Base-by-base conservation (phyloP, 2,113 vertebrate genomes). In the Notothenia rossii region DNA sequence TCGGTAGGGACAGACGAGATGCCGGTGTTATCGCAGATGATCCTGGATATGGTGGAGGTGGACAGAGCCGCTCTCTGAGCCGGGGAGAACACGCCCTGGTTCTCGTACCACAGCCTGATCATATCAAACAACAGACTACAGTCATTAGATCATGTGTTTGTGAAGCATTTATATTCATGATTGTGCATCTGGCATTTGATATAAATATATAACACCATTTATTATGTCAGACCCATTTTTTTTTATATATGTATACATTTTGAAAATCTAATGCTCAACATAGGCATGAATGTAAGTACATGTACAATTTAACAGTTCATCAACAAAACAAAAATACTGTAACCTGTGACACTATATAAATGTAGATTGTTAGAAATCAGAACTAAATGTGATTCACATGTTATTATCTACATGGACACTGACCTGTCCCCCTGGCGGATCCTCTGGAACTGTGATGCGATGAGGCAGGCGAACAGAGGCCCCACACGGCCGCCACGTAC, bases 21-120 rank as follows among this genome's bases (percentile, higher is more conserved):
- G 20, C 89, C 93, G 0, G 94, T 95, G 90, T 96, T 96, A 85
- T 94, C 92, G 20, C 95, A 96, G 91, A 96, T 93, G 74, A 96
- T 91, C 45, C 68, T 86, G 55, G 94, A 75, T 53, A 96, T 11
- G 1, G 61, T 75, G 46, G 53, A 68, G 0, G 22, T 1, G 3
- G 33, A 14, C 60, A 96, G 78, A 36, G 91, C 81, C 0, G 0
- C 0, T 22, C 33, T 85, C 86, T 96, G 95, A 4, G 13, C 36
- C 0, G 0, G 0, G 0, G 88, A 93, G 81, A 96, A 96, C 50
- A 95, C 86, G 0, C 89, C 94, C 0, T 25, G 61, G 0, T 92
- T 95, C 86, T 95, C 63, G 54, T 87, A 87, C 95, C 95, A 96
- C 59, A 96, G 68, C 79, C 95, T 96, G 84, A 10, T 11, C 9